Percentiles rank a stretch among this genome's conserved stretches.
These are phyloP conservation scores for Phortica okadai DNA, from an alignment of 2,888 invertebrate genomes.

Conservation along the genomic window DNA sequence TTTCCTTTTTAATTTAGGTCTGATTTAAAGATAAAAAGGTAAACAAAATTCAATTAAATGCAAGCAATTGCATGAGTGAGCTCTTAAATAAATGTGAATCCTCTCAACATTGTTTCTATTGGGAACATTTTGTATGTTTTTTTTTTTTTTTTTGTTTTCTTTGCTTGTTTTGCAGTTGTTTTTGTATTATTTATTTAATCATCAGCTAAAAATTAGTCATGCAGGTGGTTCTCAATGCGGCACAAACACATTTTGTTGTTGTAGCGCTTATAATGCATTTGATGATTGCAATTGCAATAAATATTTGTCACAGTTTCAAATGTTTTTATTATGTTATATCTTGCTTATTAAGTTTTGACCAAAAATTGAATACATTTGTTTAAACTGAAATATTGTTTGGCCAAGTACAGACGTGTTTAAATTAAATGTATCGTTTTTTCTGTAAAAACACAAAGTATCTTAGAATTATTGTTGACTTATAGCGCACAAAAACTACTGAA, in stretches of 20 bases:
- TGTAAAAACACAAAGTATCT: too few relatives aligned
- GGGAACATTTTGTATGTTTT: slow-evolving; percentile 39
- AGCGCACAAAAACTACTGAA: too few relatives aligned
- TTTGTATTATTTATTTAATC: slow-evolving; percentile 15
- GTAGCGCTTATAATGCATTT: background rate
- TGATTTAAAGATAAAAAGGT: background rate
- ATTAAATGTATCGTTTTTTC: too few relatives aligned
- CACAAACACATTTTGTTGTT: background rate
- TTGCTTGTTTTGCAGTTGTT: slow-evolving; percentile 14
- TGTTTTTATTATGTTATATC: too few relatives aligned
- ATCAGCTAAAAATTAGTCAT: slow-evolving; percentile 48
- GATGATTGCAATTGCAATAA: background rate
- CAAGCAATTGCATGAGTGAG: background rate
- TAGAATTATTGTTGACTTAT: too few relatives aligned
- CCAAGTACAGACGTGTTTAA: too few relatives aligned
- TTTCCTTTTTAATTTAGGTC: slow-evolving; percentile 11
- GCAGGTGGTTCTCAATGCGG: slow-evolving; percentile 54
- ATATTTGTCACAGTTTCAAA: background rate
- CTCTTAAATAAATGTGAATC: background rate
- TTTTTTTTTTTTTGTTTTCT: slow-evolving; percentile 30
- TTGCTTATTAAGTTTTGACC: too few relatives aligned
- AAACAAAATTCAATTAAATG: background rate
- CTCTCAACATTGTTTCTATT: background rate
- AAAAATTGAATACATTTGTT: too few relatives aligned
- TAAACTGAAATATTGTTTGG: too few relatives aligned